A percentile compares a stretch with the other conserved stretches of the same genome.
These are phyloP conservation scores for Achatina immaculata DNA, from an alignment of 1,140 invertebrate species.

Conservation along the genomic window DNA sequence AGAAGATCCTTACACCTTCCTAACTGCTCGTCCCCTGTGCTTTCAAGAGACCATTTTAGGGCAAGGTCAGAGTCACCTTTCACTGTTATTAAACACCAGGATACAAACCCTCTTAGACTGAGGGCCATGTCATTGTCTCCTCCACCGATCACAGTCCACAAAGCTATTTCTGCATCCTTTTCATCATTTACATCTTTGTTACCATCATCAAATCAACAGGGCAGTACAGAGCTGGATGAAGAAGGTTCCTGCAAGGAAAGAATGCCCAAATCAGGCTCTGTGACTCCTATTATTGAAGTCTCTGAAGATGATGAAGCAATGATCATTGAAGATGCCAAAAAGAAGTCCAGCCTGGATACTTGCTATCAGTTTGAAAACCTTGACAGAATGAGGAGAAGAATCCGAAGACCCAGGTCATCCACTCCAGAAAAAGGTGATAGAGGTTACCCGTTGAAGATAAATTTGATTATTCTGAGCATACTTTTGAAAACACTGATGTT, in stretches of 20 bases:
- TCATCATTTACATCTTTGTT: background rate
- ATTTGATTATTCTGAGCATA: background rate
- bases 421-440: background rate
- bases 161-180: background rate
- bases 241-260: background rate
- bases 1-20: too few species aligned
- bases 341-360: background rate
- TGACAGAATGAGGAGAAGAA: background rate
- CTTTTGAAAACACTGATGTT: background rate
- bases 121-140: constrained; percentile 28
- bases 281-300: background rate
- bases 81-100: background rate
- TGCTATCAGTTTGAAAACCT: background rate
- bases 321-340: background rate
- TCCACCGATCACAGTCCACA: background rate
- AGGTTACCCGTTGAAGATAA: background rate
- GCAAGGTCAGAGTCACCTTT: constrained; percentile 23
- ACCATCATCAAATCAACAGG: background rate
- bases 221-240: background rate
- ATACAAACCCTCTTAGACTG: background rate
- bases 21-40: background rate
- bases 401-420: background rate
- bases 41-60: background rate
- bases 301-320: constrained; percentile 4
- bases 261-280: background rate